These are phyloP conservation scores for Conopomorpha cramerella DNA, from an alignment of 1,140 invertebrate species.

Conservation along the genomic window DNA sequence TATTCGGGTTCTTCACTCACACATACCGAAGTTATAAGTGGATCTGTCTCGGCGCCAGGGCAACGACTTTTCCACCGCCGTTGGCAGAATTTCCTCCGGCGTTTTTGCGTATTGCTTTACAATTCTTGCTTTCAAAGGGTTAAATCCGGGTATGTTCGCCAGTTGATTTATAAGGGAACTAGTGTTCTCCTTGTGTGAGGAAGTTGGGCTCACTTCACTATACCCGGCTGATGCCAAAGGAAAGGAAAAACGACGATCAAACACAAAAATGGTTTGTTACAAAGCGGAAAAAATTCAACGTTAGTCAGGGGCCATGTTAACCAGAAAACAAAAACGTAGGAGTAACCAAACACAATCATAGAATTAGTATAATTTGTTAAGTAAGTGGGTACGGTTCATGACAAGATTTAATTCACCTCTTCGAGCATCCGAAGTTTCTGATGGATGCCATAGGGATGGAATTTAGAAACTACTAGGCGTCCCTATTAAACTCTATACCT, in stretches of 20 bases:
- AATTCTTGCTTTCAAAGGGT: slow-evolving; percentile 67
- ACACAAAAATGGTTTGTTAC: slow-evolving; percentile 37
- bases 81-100: slow-evolving; percentile 64
- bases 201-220: slow-evolving; percentile 59
- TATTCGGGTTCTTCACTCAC: too few species aligned
- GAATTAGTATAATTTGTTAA: too few species aligned
- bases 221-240: slow-evolving; percentile 54
- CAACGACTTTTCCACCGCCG: slow-evolving; percentile 72
- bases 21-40: slow-evolving; percentile 62
- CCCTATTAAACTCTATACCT: too few species aligned
- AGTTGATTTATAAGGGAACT: slow-evolving; percentile 69
- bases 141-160: slow-evolving; percentile 66
- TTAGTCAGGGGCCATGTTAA: too few species aligned
- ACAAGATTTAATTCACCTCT: too few species aligned
- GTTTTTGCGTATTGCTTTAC: slow-evolving; percentile 67
- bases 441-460: too few species aligned
- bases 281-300: too few species aligned
- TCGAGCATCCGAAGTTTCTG: too few species aligned
- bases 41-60: slow-evolving; percentile 76
- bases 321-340: too few species aligned
- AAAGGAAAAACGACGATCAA: slow-evolving; percentile 54
- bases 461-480: too few species aligned
- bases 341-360: too few species aligned
- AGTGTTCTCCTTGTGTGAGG: slow-evolving; percentile 64
- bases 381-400: too few species aligned